A percentile compares a stretch with the other conserved stretches of the same genome.
phyloP scores from a whole-genome alignment of 1,140 invertebrate genomes.

The Drosophila nannoptera region DNA sequence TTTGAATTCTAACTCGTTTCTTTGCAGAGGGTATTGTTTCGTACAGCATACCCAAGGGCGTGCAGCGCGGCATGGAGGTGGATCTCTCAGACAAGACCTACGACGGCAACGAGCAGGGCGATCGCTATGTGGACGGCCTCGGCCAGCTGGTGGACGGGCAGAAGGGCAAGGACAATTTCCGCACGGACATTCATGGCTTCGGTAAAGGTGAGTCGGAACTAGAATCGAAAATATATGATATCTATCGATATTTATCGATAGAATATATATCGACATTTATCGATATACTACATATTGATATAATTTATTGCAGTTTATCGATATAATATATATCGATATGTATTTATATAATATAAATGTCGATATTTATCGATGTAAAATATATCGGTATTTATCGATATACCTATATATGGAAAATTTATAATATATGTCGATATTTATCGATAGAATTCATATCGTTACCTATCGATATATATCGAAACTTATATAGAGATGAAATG shows the following conservation, averaged over 20 bases:
- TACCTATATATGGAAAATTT: neutral
- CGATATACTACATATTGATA: too few species aligned
- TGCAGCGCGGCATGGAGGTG: slow-evolving; percentile 87
- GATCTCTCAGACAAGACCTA: slow-evolving; percentile 95
- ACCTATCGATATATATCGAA: too few species aligned
- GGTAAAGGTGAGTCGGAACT: slow-evolving; percentile 83
- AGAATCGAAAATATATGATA: neutral
- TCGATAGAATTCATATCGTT: too few species aligned
- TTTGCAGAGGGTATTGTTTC: slow-evolving; percentile 88
- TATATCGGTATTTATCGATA: neutral
- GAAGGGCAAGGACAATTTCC: slow-evolving; percentile 89
- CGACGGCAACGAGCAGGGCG: slow-evolving; percentile 91
- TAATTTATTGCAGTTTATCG: too few species aligned
- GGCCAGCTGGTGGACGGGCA: slow-evolving; percentile 95
- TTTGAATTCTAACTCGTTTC: slow-evolving; percentile 33
- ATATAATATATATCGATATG: neutral
- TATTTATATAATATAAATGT: neutral
- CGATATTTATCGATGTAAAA: neutral
- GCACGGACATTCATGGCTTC: slow-evolving; percentile 83
- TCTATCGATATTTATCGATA: neutral
- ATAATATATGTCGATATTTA: neutral
- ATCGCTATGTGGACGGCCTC: slow-evolving; percentile 88
- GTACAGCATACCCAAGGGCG: slow-evolving; percentile 91
- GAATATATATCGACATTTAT: too few species aligned
- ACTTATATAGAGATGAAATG: too few species aligned